Evolutionary conservation across 2,113 vertebrate species (phyloP).

Genomic region (Pelobates fuscus): DNA sequence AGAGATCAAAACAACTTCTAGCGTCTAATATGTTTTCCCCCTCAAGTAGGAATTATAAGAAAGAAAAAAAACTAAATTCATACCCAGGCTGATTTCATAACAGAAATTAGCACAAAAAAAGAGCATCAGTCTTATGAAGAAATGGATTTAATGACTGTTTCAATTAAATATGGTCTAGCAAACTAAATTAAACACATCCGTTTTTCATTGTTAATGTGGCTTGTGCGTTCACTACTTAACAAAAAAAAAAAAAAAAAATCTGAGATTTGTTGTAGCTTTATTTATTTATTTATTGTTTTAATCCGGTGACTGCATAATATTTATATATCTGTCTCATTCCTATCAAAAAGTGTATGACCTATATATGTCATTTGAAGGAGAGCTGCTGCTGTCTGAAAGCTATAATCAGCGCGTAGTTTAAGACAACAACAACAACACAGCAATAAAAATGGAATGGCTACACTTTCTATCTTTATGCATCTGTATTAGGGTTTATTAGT

Average conservation of each 20-base stretch:
- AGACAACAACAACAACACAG: slow-evolving; percentile 36
- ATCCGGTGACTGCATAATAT: slow-evolving; percentile 40
- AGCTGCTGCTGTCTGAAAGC: slow-evolving; percentile 41
- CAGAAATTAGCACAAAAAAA: slow-evolving; percentile 24
- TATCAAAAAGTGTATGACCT: slow-evolving; percentile 45
- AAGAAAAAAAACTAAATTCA: slow-evolving; percentile 32
- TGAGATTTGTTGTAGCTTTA: slow-evolving; percentile 7
- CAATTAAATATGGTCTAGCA: slow-evolving; percentile 15
- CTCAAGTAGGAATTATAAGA: slow-evolving; percentile 43
- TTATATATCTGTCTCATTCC: slow-evolving; percentile 44
- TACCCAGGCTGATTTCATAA: slow-evolving; percentile 18
- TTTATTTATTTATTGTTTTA: slow-evolving; percentile 24
- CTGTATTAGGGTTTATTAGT: slow-evolving; percentile 26
- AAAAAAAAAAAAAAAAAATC: no score
- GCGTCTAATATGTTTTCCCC: slow-evolving; percentile 49
- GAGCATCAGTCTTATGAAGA: neutral
- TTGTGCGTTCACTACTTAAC: slow-evolving; percentile 3
- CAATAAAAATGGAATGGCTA: slow-evolving; percentile 26
- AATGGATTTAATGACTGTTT: slow-evolving; percentile 28
- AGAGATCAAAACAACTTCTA: slow-evolving; percentile 49
- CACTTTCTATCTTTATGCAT: slow-evolving; percentile 20
- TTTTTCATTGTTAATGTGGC: slow-evolving; percentile 27
- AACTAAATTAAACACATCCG: neutral
- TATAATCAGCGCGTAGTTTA: slow-evolving; percentile 43
- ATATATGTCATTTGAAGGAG: slow-evolving; percentile 51